Evolutionary conservation across 2,888 invertebrate genomes (phyloP).

Genomic region (Adineta ricciae): DNA sequence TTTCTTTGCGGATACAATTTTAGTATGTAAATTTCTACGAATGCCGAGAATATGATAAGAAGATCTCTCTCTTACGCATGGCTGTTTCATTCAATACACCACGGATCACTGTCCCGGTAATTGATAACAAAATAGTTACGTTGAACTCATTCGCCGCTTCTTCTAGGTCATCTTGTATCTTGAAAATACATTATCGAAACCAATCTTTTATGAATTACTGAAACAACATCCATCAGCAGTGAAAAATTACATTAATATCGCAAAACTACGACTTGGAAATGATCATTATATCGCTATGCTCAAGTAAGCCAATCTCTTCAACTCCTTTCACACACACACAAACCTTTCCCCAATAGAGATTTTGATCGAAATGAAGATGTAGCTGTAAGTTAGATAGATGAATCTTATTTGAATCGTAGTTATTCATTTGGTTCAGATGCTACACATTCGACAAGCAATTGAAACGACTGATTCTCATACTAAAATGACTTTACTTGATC

Average conservation of each 20-base stretch:
- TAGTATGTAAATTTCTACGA: not conserved
- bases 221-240: constrained; percentile 11
- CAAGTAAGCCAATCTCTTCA: not conserved
- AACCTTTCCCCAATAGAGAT: not conserved
- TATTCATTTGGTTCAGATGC: not conserved
- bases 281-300: not conserved
- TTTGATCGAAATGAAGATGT: not conserved
- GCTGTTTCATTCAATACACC: not conserved
- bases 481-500: not conserved
- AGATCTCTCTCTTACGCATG: not conserved
- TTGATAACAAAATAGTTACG: not conserved
- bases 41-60: not conserved
- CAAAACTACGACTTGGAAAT: not conserved
- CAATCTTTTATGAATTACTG: not conserved
- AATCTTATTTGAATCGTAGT: not conserved
- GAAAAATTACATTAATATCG: not conserved
- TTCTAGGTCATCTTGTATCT: not conserved
- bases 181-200: constrained; percentile 10
- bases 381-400: not conserved
- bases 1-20: not conserved
- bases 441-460: not conserved
- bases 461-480: not conserved
- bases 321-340: not conserved
- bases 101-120: not conserved
- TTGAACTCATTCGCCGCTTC: too few relatives aligned